phyloP scores from a whole-genome alignment of 2,113 vertebrate species.

The Puntigrus tetrazona region DNA sequence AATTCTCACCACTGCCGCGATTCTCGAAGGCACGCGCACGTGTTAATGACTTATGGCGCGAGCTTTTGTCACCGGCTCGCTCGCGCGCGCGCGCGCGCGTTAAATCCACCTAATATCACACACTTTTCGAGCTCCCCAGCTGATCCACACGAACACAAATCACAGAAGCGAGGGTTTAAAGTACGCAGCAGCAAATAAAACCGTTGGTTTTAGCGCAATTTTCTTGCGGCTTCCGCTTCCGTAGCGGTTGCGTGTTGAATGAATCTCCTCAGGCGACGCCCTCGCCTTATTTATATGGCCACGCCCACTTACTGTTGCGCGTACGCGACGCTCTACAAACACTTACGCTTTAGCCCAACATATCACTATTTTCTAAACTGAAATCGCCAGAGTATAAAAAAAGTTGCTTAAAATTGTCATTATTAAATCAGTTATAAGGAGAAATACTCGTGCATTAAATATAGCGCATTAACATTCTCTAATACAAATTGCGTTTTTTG shows the following conservation, averaged over 20 bases:
- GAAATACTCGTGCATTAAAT: background rate
- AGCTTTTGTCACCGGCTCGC: background rate
- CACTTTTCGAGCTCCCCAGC: background rate
- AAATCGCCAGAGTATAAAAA: background rate
- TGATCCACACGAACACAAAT: no score
- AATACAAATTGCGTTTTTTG: no score
- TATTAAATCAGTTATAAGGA: background rate
- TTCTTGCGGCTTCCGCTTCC: background rate
- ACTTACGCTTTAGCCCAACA: background rate
- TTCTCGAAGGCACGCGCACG: background rate
- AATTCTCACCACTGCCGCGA: background rate
- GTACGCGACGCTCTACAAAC: background rate
- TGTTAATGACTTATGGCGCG: background rate
- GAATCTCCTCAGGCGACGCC: background rate
- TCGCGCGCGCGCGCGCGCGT: background rate
- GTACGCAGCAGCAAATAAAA: no score
- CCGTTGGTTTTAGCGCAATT: background rate
- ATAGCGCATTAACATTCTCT: background rate
- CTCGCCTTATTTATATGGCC: background rate
- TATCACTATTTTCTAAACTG: background rate
- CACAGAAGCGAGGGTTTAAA: background rate
- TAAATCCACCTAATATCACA: background rate
- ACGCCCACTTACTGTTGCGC: background rate
- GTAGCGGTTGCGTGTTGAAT: background rate
- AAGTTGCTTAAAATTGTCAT: background rate